Conservation (phyloP, 2,888 invertebrate species). For the Teinopalpus imperialis region DNA sequence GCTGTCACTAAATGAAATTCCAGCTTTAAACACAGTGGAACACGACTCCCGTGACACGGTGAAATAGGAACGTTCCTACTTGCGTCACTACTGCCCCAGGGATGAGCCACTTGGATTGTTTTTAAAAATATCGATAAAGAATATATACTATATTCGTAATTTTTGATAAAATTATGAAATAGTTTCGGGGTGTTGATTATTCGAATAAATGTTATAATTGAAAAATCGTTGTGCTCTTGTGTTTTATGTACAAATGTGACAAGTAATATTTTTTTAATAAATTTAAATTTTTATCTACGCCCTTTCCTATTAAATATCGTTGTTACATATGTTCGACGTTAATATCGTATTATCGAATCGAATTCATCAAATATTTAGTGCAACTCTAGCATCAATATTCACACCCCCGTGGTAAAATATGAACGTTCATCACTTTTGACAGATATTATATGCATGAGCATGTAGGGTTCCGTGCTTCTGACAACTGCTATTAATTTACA, state of each 20-base stretch:
- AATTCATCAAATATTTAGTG: neutral
- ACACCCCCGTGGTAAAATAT: slow-evolving; percentile 5
- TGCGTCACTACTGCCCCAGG: slow-evolving; percentile 19
- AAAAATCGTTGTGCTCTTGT: no score
- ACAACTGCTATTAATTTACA: slow-evolving; percentile 25
- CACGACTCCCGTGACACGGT: slow-evolving; percentile 31
- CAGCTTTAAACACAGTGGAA: slow-evolving; percentile 29
- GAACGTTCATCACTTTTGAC: slow-evolving; percentile 21
- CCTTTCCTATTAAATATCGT: no score
- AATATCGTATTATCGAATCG: no score
- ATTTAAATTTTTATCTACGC: no score
- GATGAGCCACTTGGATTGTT: neutral
- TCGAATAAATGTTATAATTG: no score
- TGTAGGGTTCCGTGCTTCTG: slow-evolving; percentile 11
- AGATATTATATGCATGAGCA: slow-evolving; percentile 22
- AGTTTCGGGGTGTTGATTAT: no score
- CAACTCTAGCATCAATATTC: slow-evolving; percentile 14
- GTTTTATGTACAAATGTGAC: no score
- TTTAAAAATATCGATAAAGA: neutral
- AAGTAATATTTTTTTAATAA: no score
- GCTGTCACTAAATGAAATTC: slow-evolving; percentile 53
- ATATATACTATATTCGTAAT: no score
- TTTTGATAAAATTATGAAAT: no score
- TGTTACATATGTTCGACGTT: no score
- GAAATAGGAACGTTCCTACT: slow-evolving; percentile 33